Conservation (phyloP, 2,797 vertebrate genomes). For the Momotus momota region DNA sequence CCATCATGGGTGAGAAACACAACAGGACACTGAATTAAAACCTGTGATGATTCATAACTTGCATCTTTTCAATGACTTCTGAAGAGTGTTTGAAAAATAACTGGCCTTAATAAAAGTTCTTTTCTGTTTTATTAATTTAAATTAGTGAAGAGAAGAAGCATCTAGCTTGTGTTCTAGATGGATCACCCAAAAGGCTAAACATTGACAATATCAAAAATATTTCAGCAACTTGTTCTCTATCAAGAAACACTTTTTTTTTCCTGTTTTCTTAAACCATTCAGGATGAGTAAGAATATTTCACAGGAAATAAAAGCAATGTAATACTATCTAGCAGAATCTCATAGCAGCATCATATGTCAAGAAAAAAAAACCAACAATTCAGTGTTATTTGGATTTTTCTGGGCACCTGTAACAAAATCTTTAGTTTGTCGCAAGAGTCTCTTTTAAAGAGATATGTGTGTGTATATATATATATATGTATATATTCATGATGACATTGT, state of each 20-base stretch:
- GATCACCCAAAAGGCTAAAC: not conserved
- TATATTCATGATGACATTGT: not conserved
- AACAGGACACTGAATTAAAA: not conserved
- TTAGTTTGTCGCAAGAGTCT: not conserved
- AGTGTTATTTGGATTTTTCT: not conserved
- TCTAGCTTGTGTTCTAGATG: not conserved
- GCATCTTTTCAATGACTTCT: not conserved
- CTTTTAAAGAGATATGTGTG: not conserved
- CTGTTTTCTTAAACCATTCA: not conserved
- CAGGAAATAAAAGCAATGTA: not conserved
- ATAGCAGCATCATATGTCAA: not conserved
- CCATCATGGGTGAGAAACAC: not conserved
- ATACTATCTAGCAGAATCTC: not conserved
- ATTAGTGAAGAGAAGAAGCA: not conserved
- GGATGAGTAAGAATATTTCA: not conserved
- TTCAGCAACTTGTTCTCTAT: not conserved
- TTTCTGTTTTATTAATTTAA: not conserved
- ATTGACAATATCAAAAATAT: not conserved
- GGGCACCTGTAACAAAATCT: not conserved
- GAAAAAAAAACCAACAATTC: not conserved
- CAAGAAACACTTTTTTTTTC: not conserved
- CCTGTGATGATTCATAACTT: not conserved
- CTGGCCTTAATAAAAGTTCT: not conserved
- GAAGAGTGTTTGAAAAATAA: not conserved
- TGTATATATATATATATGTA: too few relatives aligned